Evolutionary conservation across 2,797 vertebrate species (phyloP).

Genomic region (Hydrocynus forskahlii): DNA sequence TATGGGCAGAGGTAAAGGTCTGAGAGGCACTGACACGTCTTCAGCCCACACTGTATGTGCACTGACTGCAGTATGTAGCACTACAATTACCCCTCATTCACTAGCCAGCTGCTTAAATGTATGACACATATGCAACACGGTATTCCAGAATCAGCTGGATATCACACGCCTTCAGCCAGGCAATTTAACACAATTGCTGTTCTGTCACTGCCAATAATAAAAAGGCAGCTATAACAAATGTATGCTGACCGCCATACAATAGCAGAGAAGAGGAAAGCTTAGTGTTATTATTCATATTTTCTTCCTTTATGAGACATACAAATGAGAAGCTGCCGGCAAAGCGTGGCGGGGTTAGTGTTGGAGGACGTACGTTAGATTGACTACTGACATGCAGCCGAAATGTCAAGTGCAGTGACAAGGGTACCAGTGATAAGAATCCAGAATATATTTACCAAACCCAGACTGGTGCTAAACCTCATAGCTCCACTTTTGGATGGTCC

Average conservation of each 20-base stretch:
- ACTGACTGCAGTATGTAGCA: slow-evolving; percentile 71
- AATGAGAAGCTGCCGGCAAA: slow-evolving; percentile 19
- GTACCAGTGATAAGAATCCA: neutral
- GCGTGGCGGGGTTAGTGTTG: slow-evolving; percentile 14
- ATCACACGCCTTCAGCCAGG: slow-evolving; percentile 68
- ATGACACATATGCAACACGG: slow-evolving; percentile 74
- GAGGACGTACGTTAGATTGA: slow-evolving; percentile 26
- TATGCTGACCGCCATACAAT: slow-evolving; percentile 38
- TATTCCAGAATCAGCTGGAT: slow-evolving; percentile 72
- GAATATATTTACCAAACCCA: neutral
- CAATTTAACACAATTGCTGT: slow-evolving; percentile 79
- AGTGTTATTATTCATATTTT: slow-evolving; percentile 30
- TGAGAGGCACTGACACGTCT: slow-evolving; percentile 50
- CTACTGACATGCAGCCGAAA: neutral
- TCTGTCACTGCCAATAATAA: slow-evolving; percentile 70
- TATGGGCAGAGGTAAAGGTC: slow-evolving; percentile 20
- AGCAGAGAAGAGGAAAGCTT: slow-evolving; percentile 41
- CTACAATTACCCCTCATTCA: slow-evolving; percentile 80
- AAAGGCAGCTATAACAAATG: slow-evolving; percentile 58
- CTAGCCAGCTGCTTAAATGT: slow-evolving; percentile 74
- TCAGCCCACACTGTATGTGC: slow-evolving; percentile 55
- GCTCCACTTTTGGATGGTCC: neutral
- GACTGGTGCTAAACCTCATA: neutral
- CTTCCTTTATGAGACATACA: slow-evolving; percentile 30
- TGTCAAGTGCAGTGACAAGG: neutral